phyloP scores from a whole-genome alignment of 2,888 invertebrate species.

The Pristionchus arcanus region DNA sequence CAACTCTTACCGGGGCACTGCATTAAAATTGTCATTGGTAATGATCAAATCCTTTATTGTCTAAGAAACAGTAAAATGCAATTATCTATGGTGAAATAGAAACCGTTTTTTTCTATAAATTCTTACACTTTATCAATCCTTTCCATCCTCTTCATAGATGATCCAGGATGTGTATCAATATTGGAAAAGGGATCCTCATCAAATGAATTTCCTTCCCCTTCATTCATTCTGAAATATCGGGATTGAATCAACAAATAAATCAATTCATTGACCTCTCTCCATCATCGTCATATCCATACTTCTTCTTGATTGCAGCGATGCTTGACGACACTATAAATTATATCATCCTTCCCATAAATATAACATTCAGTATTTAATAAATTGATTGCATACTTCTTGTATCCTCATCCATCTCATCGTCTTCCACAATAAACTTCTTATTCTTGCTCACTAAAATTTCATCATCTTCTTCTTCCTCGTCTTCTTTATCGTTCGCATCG shows the following conservation, averaged over 20 bases:
- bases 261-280: slow-evolving; percentile 21
- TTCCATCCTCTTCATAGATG: not conserved
- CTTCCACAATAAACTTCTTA: slow-evolving; percentile 52
- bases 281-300: slow-evolving; percentile 60
- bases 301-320: slow-evolving; percentile 65
- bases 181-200: slow-evolving; percentile 39
- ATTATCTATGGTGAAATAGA: not conserved
- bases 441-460: slow-evolving; percentile 21
- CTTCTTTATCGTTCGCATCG: slow-evolving; percentile 34
- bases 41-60: not conserved
- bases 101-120: not conserved
- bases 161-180: slow-evolving; percentile 25
- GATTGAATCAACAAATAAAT: not conserved
- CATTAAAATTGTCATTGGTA: not conserved
- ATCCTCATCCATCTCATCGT: slow-evolving; percentile 55
- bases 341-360: not conserved
- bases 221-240: not conserved
- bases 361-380: not conserved
- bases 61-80: not conserved
- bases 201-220: not conserved
- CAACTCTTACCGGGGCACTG: not conserved
- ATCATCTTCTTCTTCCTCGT: slow-evolving; percentile 57
- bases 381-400: slow-evolving; percentile 8
- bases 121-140: not conserved
- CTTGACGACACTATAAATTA: slow-evolving; percentile 66